Evolutionary conservation across 2,113 vertebrate species (phyloP).

Genomic region (Rhea americana): DNA sequence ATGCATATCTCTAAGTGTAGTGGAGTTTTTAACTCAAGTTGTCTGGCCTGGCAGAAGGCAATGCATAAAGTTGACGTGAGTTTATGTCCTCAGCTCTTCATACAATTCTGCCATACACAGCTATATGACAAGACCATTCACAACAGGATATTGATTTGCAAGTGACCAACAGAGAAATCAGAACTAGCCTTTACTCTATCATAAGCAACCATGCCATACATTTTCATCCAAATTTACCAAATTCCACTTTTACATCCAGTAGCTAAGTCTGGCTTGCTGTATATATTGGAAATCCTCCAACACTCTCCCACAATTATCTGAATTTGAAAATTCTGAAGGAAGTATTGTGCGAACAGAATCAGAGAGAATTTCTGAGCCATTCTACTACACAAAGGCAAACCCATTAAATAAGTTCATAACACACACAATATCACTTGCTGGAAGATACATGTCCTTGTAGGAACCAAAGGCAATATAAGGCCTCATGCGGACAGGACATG

Average conservation of each 20-base stretch:
- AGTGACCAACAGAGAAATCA: not conserved
- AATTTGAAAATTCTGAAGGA: not conserved
- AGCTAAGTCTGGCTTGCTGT: not conserved
- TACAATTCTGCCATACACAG: not conserved
- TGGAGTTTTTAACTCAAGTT: not conserved
- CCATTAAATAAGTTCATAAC: not conserved
- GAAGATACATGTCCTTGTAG: not conserved
- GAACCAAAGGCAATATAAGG: not conserved
- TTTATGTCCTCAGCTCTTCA: not conserved
- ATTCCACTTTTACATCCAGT: not conserved
- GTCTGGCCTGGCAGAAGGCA: not conserved
- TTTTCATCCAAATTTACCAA: not conserved
- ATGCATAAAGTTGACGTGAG: not conserved
- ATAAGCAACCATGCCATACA: not conserved
- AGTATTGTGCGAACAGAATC: not conserved
- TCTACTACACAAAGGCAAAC: not conserved
- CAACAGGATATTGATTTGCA: not conserved
- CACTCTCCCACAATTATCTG: not conserved
- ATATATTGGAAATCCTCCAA: not conserved
- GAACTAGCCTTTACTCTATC: not conserved
- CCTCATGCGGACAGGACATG: not conserved
- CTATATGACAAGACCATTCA: not conserved
- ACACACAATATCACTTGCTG: not conserved
- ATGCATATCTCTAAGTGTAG: not conserved
- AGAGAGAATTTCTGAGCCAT: not conserved